Conservation (phyloP, 2,113 vertebrate genomes). For the Anhinga anhinga region DNA sequence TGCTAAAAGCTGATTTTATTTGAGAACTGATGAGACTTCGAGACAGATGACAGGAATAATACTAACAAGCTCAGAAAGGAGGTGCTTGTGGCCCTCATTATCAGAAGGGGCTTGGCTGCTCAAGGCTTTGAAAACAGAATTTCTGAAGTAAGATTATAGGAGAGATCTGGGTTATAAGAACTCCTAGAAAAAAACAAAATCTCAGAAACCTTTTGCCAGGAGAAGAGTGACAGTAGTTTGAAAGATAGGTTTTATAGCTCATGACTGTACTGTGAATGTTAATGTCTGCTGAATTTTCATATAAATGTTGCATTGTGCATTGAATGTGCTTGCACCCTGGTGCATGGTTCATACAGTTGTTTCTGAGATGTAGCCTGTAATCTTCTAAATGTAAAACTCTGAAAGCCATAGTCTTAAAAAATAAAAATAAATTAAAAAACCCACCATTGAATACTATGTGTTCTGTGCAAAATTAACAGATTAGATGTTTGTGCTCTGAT, state of each 20-base stretch:
- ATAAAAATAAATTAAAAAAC: background rate
- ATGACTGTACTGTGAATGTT: background rate
- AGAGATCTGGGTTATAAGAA: background rate
- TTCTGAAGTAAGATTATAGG: background rate
- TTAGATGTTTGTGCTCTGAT: constrained; percentile 36
- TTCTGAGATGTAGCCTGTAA: background rate
- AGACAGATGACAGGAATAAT: background rate
- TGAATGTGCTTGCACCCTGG: constrained; percentile 25
- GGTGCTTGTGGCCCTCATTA: background rate
- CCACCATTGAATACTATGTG: background rate
- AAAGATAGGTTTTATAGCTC: background rate
- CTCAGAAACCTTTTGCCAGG: background rate
- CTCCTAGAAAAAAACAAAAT: background rate
- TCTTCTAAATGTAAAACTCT: constrained; percentile 22
- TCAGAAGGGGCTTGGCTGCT: background rate
- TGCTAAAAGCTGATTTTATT: background rate
- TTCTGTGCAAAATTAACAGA: constrained; percentile 5
- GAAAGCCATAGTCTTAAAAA: constrained; percentile 46
- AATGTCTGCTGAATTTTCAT: background rate
- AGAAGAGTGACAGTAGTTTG: background rate
- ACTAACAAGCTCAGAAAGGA: background rate
- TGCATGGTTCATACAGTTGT: background rate
- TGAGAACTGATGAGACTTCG: background rate
- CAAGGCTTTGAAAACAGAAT: background rate
- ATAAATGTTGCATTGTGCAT: constrained; percentile 1